Conservation (phyloP, 2,888 invertebrate genomes). For the Melanargia galathea region DNA sequence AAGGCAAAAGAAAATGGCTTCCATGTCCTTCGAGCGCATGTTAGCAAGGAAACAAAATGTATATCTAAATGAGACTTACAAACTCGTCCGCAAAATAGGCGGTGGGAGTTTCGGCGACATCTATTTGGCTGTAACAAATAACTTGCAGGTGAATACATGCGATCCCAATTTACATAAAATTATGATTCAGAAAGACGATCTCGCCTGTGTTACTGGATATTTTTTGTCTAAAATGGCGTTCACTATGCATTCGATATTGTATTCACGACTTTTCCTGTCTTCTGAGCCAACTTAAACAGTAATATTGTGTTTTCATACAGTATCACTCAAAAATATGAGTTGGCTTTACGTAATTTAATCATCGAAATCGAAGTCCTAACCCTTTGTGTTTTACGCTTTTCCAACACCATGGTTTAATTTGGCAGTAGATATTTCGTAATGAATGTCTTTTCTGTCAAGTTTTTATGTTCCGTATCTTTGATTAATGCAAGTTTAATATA, state of each 20-base stretch:
- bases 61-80: conserved; percentile 89
- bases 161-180: conserved; percentile 33
- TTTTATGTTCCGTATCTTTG: not conserved
- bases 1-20: conserved; percentile 78
- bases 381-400: conserved; percentile 22
- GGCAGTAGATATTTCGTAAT: conserved; percentile 2
- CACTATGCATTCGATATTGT: conserved; percentile 10
- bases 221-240: conserved; percentile 29
- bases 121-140: conserved; percentile 95
- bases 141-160: conserved; percentile 88
- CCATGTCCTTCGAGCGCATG: conserved; percentile 68
- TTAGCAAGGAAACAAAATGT: conserved; percentile 42
- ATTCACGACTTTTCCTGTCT: conserved; percentile 3
- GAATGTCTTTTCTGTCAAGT: not conserved
- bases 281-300: not conserved
- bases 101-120: conserved; percentile 99
- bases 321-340: not conserved
- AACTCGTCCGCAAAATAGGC: conserved; percentile 97
- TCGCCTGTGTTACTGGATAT: conserved; percentile 21
- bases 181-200: conserved; percentile 28
- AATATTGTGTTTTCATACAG: not conserved
- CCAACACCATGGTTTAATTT: not conserved
- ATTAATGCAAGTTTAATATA: not conserved
- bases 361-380: conserved; percentile 7
- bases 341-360: conserved; percentile 27